Conservation (phyloP, 2,797 vertebrate genomes). For the Acomys russatus region DNA sequence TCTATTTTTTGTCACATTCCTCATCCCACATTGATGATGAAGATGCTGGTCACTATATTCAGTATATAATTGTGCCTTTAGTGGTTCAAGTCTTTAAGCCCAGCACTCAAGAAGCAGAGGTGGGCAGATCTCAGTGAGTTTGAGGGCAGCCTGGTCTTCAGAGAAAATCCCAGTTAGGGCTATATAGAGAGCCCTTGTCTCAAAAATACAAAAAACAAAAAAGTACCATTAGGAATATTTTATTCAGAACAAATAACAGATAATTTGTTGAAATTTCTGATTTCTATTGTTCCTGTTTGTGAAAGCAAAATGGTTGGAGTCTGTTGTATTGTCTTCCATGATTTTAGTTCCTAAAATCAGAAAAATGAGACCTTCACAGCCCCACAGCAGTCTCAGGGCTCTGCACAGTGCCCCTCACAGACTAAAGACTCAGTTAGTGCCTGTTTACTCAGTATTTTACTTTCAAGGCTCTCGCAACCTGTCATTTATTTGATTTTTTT, state of each 20-base stretch:
- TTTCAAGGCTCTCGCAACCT: background rate
- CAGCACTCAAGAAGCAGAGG: background rate
- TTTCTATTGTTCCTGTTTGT: background rate
- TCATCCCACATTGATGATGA: background rate
- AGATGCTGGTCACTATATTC: background rate
- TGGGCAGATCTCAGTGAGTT: background rate
- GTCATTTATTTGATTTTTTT: constrained; percentile 33
- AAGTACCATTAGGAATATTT: background rate
- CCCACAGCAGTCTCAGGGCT: background rate
- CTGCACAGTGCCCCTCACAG: background rate
- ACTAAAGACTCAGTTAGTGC: background rate
- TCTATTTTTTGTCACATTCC: background rate
- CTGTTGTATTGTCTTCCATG: background rate
- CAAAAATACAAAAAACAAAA: background rate
- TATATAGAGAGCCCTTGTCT: background rate
- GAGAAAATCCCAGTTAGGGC: background rate
- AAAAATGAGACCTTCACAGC: background rate
- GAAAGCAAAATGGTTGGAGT: background rate
- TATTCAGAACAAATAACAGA: constrained; percentile 21
- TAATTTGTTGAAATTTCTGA: background rate
- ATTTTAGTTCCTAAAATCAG: background rate
- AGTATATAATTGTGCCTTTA: constrained; percentile 11
- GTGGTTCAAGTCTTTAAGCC: background rate
- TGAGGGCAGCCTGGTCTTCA: background rate
- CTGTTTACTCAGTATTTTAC: background rate